Evolutionary conservation across 2,797 vertebrate species (phyloP).

Genomic region (Pangasius larnaudii): DNA sequence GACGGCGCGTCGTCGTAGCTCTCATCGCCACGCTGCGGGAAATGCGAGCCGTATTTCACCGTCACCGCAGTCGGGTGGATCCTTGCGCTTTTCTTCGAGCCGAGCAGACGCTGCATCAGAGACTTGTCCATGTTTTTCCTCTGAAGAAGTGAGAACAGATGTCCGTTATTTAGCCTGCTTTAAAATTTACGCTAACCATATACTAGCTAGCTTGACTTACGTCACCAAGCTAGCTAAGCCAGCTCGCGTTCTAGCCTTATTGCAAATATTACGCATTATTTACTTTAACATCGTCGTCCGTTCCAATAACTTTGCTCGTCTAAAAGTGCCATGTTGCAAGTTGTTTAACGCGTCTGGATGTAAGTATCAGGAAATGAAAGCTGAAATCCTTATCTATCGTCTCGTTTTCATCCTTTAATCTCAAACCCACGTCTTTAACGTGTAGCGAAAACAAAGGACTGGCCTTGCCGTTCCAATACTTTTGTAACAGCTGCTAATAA

Average conservation of each 20-base stretch:
- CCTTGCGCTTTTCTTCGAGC: slow-evolving; percentile 92
- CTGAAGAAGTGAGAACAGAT: background rate
- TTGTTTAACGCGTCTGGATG: too few species aligned
- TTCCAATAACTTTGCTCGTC: background rate
- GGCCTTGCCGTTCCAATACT: too few species aligned
- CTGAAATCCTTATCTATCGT: background rate
- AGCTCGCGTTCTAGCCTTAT: background rate
- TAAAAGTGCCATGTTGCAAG: background rate
- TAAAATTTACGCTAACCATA: background rate
- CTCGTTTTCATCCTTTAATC: background rate
- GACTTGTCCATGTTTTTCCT: slow-evolving; percentile 74
- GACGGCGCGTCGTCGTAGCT: slow-evolving; percentile 86
- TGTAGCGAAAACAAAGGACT: background rate
- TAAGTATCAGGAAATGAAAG: background rate
- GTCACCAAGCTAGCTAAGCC: background rate
- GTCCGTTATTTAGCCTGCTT: background rate
- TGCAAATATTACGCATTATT: background rate
- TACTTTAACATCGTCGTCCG: background rate
- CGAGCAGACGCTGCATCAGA: slow-evolving; percentile 80
- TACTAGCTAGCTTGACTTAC: background rate
- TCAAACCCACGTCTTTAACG: background rate
- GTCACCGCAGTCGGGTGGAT: slow-evolving; percentile 95
- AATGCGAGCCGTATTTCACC: slow-evolving; percentile 92
- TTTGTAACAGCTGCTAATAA: background rate
- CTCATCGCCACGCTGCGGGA: slow-evolving; percentile 90